phyloP scores from a whole-genome alignment of 1,140 invertebrate species.

The Samia ricini region DNA sequence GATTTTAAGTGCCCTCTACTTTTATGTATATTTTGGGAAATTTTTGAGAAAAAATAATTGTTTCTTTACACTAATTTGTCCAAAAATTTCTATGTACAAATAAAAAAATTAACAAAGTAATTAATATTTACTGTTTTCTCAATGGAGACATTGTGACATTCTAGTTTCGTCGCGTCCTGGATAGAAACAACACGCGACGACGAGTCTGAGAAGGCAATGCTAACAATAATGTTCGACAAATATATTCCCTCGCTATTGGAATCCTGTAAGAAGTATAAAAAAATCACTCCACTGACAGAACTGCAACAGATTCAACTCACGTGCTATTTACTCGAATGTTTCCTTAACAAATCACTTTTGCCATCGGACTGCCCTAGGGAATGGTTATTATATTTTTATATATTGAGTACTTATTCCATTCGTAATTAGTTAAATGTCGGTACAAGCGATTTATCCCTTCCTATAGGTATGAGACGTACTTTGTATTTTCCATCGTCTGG shows the following conservation, averaged over 20 bases:
- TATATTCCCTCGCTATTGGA: slow-evolving; percentile 94
- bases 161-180: slow-evolving; percentile 93
- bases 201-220: slow-evolving; percentile 85
- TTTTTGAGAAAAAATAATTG: too few species aligned
- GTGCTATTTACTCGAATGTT: slow-evolving; percentile 92
- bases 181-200: slow-evolving; percentile 88
- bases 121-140: too few species aligned
- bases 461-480: slow-evolving; percentile 92
- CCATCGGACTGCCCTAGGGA: slow-evolving; percentile 94
- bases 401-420: background rate
- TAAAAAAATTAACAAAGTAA: too few species aligned
- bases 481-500: slow-evolving; percentile 95
- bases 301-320: slow-evolving; percentile 94
- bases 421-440: background rate
- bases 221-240: slow-evolving; percentile 95
- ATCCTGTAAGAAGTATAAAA: slow-evolving; percentile 90
- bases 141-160: too few species aligned
- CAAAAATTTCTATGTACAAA: too few species aligned
- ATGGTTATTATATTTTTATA: slow-evolving; percentile 74
- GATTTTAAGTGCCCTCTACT: too few species aligned
- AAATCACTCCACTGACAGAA: slow-evolving; percentile 94
- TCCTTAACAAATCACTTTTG: slow-evolving; percentile 88
- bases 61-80: too few species aligned
- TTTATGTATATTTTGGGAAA: too few species aligned
- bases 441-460: background rate